Evolutionary conservation across 2,888 invertebrate species (phyloP).

Genomic region (Platerodrilus igneus): DNA sequence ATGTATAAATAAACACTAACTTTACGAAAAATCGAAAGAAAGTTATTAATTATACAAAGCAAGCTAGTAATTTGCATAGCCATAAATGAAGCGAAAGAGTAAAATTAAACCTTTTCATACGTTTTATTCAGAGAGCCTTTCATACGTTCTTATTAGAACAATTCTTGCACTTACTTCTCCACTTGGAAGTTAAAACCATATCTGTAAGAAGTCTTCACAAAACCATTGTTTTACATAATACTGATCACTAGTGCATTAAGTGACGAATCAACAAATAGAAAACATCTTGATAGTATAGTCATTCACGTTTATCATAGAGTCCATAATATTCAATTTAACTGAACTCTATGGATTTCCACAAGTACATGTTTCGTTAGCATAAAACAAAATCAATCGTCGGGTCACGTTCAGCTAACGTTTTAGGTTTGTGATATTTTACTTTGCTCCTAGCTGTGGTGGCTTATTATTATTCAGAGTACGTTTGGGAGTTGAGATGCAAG

Average conservation of each 20-base stretch:
- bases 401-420: constrained; percentile 50
- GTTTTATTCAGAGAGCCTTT: too few species aligned
- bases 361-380: constrained; percentile 42
- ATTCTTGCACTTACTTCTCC: too few species aligned
- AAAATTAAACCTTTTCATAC: too few species aligned
- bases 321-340: constrained; percentile 41
- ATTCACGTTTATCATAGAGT: constrained; percentile 18
- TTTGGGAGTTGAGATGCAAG: constrained; percentile 34
- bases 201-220: too few species aligned
- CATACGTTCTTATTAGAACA: too few species aligned
- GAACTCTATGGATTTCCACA: constrained; percentile 31
- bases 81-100: too few species aligned
- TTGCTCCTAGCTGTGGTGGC: constrained; percentile 35
- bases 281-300: neutral
- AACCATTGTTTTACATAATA: too few species aligned
- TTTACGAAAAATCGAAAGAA: too few species aligned
- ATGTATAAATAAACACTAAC: too few species aligned
- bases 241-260: neutral
- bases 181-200: too few species aligned
- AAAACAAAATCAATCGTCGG: constrained; percentile 50
- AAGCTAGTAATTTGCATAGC: too few species aligned
- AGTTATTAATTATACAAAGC: too few species aligned
- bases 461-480: constrained; percentile 47
- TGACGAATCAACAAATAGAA: neutral
- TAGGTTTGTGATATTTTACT: constrained; percentile 51